A percentile compares a stretch with the other conserved stretches of the same genome.
These are phyloP conservation scores for Spea bombifrons DNA, from an alignment of 2,113 vertebrate genomes.

Conservation along the genomic window DNA sequence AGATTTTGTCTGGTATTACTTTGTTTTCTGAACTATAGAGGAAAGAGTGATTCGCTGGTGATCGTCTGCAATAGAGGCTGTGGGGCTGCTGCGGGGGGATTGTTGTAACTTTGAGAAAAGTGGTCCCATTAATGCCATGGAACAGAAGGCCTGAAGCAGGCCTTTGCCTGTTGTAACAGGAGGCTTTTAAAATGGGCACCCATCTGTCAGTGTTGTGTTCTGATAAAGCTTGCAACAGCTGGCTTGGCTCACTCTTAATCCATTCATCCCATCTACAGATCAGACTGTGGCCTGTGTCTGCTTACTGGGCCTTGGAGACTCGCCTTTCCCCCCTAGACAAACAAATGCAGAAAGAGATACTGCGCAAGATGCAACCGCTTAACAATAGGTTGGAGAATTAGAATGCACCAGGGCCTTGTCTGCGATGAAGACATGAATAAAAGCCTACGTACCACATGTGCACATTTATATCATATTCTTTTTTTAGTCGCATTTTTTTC, in stretches of 20 bases:
- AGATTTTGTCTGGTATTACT: no score
- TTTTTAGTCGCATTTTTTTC: no score
- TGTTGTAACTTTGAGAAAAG: neutral
- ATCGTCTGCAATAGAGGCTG: no score
- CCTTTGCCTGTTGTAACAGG: conserved; percentile 56
- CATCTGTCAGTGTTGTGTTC: conserved; percentile 72
- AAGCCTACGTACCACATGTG: neutral
- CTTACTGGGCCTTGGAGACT: conserved; percentile 44
- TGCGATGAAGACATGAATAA: neutral
- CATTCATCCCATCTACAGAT: conserved; percentile 59
- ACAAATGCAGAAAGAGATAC: conserved; percentile 19
- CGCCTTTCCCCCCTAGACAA: conserved; percentile 35
- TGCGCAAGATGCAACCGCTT: neutral
- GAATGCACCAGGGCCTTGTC: neutral
- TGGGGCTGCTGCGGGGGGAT: neutral
- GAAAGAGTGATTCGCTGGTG: no score
- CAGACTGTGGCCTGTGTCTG: conserved; percentile 56
- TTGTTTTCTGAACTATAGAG: no score
- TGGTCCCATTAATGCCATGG: conserved; percentile 4
- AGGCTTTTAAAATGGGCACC: conserved; percentile 65
- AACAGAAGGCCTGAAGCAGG: conserved; percentile 62
- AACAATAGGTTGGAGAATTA: conserved; percentile 18
- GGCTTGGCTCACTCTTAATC: conserved; percentile 56
- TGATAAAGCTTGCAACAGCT: conserved; percentile 65
- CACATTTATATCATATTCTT: no score